Evolutionary conservation across 2,113 vertebrate genomes (phyloP).

Genomic region (Sinocyclocheilus rhinocerous): DNA sequence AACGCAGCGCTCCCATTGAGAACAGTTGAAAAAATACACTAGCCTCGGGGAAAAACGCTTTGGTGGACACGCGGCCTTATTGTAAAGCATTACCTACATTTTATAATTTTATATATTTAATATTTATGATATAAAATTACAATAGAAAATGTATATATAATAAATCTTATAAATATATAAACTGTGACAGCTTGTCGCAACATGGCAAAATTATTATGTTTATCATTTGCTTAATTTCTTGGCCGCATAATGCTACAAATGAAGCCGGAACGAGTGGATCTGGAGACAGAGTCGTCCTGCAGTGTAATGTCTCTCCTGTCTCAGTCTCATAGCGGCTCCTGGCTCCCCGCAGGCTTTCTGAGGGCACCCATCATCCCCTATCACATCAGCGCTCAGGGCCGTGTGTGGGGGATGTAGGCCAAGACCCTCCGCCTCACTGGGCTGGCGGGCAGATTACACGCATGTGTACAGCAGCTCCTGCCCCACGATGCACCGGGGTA

Average conservation of each 20-base stretch:
- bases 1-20: no score
- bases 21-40: no score
- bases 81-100: no score
- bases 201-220: background rate
- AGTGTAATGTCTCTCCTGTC: slow-evolving; percentile 1
- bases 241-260: background rate
- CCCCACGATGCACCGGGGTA: slow-evolving; percentile 26
- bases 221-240: background rate
- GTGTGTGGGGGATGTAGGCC: slow-evolving; percentile 48
- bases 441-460: slow-evolving; percentile 13
- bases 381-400: slow-evolving; percentile 13
- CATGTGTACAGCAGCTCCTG: slow-evolving; percentile 36
- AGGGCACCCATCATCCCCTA: slow-evolving; percentile 40
- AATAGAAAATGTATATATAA: background rate
- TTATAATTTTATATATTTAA: background rate
- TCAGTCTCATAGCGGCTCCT: background rate
- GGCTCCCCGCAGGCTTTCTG: slow-evolving; percentile 29
- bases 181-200: background rate
- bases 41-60: no score
- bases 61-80: no score
- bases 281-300: background rate
- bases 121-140: background rate
- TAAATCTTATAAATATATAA: background rate
- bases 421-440: slow-evolving; percentile 35
- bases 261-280: background rate